Evolutionary conservation across 2,113 vertebrate species (phyloP).

Genomic region (Atherinomorus stipes): DNA sequence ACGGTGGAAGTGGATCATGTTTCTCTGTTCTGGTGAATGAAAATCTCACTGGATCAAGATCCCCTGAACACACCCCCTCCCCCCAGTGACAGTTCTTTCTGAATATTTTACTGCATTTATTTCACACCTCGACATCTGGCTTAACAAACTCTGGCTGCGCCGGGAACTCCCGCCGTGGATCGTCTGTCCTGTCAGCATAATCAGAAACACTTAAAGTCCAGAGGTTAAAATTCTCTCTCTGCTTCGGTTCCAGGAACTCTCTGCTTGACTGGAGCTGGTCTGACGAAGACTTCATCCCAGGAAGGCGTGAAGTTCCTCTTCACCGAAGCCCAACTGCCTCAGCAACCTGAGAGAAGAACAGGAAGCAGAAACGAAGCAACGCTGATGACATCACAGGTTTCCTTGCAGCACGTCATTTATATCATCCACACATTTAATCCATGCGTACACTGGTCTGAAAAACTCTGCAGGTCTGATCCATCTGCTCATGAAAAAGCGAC

Average conservation of each 20-base stretch:
- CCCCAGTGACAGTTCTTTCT: background rate
- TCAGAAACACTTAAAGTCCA: conserved; percentile 37
- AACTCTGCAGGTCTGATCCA: too few species aligned
- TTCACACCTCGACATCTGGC: background rate
- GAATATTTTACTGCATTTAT: background rate
- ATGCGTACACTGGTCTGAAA: too few species aligned
- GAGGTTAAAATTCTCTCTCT: background rate
- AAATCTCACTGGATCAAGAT: too few species aligned
- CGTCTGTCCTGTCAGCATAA: background rate
- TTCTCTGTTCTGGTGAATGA: too few species aligned
- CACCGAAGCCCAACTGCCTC: conserved; percentile 76
- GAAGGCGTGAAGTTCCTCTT: conserved; percentile 80
- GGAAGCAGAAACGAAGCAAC: background rate
- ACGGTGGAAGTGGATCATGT: too few species aligned
- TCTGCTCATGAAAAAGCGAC: too few species aligned
- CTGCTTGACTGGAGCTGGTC: background rate
- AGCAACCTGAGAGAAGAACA: conserved; percentile 66
- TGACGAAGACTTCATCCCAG: conserved; percentile 62
- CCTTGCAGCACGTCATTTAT: too few species aligned
- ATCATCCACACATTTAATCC: too few species aligned
- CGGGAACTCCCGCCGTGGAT: background rate
- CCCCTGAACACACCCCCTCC: too few species aligned
- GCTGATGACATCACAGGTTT: too few species aligned
- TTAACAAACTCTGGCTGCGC: background rate
- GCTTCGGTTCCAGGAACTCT: background rate